These are phyloP conservation scores for Oscheius sp. DNA, from an alignment of 2,888 invertebrate species.

Conservation along the genomic window DNA sequence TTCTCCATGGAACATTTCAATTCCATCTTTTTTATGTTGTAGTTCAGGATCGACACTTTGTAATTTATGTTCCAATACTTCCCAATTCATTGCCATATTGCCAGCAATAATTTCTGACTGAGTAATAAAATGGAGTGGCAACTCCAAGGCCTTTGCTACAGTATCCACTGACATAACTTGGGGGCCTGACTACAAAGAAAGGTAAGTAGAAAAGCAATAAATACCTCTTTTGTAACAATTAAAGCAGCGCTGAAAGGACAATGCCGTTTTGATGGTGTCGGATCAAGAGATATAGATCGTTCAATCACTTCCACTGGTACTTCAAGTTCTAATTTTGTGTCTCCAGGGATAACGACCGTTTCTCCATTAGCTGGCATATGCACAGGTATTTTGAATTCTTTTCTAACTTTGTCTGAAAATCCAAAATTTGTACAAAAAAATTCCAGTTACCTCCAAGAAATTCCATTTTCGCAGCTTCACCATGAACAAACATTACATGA, in stretches of 20 bases:
- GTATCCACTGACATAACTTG: slow-evolving; percentile 57
- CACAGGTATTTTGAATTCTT: slow-evolving; percentile 69
- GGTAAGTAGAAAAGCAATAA: not conserved
- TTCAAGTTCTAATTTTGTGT: slow-evolving; percentile 53
- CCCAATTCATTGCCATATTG: slow-evolving; percentile 50
- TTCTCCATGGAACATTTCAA: slow-evolving; percentile 69
- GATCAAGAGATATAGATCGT: slow-evolving; percentile 49
- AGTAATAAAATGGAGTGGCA: slow-evolving; percentile 53
- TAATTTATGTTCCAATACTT: slow-evolving; percentile 45
- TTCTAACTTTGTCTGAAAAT: slow-evolving; percentile 19
- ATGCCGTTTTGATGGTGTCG: slow-evolving; percentile 60
- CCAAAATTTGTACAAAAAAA: not conserved
- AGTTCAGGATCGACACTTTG: slow-evolving; percentile 57
- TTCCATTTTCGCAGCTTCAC: slow-evolving; percentile 97
- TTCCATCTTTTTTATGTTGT: slow-evolving; percentile 67
- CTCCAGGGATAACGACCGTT: slow-evolving; percentile 82
- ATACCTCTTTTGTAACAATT: slow-evolving; percentile 5
- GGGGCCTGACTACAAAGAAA: slow-evolving; percentile 31
- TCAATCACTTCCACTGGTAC: slow-evolving; percentile 43
- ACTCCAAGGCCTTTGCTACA: slow-evolving; percentile 53
- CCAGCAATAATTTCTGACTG: slow-evolving; percentile 51
- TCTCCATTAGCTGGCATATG: slow-evolving; percentile 92
- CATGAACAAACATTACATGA: slow-evolving; percentile 96
- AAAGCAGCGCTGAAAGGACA: slow-evolving; percentile 60
- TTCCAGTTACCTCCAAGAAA: slow-evolving; percentile 86